These are phyloP conservation scores for Thymelicus acteon DNA, from an alignment of 2,888 invertebrate genomes.

Conservation along the genomic window DNA sequence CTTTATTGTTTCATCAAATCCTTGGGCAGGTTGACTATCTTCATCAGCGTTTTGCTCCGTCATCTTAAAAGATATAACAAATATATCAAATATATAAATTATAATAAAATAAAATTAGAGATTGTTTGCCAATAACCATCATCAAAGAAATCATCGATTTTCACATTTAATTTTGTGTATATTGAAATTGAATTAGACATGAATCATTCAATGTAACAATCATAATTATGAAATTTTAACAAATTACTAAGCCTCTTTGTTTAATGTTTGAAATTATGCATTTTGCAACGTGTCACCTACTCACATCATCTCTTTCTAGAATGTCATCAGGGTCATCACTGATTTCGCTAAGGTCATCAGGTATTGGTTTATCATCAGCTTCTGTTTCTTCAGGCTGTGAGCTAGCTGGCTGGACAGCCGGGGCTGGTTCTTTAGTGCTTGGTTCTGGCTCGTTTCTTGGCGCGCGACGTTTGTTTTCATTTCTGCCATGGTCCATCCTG, in stretches of 20 bases:
- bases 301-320: slow-evolving; percentile 90
- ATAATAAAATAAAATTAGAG: neutral
- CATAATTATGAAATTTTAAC: too few species aligned
- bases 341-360: slow-evolving; percentile 93
- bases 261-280: too few species aligned
- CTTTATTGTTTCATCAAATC: slow-evolving; percentile 64
- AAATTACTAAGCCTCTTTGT: too few species aligned
- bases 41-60: slow-evolving; percentile 74
- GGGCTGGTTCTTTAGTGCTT: slow-evolving; percentile 59
- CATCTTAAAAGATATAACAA: slow-evolving; percentile 58
- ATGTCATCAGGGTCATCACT: slow-evolving; percentile 96
- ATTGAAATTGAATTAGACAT: too few species aligned
- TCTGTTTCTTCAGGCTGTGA: slow-evolving; percentile 69
- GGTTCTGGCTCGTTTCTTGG: slow-evolving; percentile 68
- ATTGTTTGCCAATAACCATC: too few species aligned
- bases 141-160: too few species aligned
- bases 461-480: slow-evolving; percentile 70
- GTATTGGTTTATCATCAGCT: slow-evolving; percentile 81
- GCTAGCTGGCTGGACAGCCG: slow-evolving; percentile 57
- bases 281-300: slow-evolving; percentile 37
- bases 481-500: slow-evolving; percentile 68
- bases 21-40: slow-evolving; percentile 67
- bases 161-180: too few species aligned
- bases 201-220: too few species aligned
- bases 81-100: too few species aligned